Base-by-base conservation (phyloP, 2,888 invertebrate species). In the Apeira syringaria region DNA sequence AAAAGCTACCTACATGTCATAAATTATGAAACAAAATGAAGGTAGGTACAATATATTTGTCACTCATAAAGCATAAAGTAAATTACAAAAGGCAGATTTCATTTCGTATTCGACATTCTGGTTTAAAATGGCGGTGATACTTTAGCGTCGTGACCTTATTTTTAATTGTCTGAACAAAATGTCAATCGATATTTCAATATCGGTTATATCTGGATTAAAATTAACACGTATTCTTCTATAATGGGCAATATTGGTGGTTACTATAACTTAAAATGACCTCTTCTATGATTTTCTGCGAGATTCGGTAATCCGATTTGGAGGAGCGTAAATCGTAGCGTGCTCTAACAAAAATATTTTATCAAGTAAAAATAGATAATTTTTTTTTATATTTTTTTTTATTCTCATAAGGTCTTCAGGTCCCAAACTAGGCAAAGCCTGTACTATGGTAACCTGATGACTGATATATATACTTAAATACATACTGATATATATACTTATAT, bases 161-260 rank as follows among this genome's bases (percentile, higher is more conserved):
- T 56, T 64, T 61, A 68, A 68, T 68, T 65, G 64, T 32, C 35
- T 35, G 28, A 33, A 51, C 45, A 44, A 68, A 68, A 68, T 64
- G 68, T 61, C 68, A 64, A 38, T 38, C 59, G 39, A 63, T 68
- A 64, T 55, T 61, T 68, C 55, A 66, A 7, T 63, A 56, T 40
- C 49, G 36, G 47, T 57, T 56, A 64, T 59, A 59, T 57, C 53
- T 52, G 48, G 35, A 49, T 47, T 37, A 50, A 40, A 48, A 48
- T 52, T 55, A 59, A 56, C 51, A 49, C 32, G 41, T 29, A 29
- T 26, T 44, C 36, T 38, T 29, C 10, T n/a, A 22, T 4, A 25
- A n/a, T 17, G 15, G 32, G 50, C 25, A 12, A 41, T 36, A 30
- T 25, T 9, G 26, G 12, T 26, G 10, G 26, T 6, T 11, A 6